Base-by-base conservation (phyloP, 2,888 invertebrate genomes). In the Eucriotettix oculatus region DNA sequence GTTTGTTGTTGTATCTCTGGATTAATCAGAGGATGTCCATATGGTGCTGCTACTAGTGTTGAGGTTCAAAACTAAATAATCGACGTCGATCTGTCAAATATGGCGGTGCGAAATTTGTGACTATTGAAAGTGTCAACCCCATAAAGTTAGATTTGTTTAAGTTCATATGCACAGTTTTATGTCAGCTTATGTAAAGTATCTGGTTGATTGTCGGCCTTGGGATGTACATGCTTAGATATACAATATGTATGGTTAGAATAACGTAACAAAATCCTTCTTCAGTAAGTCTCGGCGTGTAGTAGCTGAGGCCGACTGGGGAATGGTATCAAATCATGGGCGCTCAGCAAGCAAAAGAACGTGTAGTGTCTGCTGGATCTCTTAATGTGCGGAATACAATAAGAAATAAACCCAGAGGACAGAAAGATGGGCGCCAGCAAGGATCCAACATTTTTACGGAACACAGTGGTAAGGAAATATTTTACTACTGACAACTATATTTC, bases 361-460 rank as follows among this genome's bases (percentile, higher is more conserved):
- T 85, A 70, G 80, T 85, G 71, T 81, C 84, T 70, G 79, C 81
- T 73, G 87, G 82, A 70, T 83, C 72, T 65, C 72, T 68, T 58
- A 68, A 69, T 60, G 71, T 73, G 60, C 70, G 73, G 61, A 67
- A 68, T 48, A 66, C 69, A n/a, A 68, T 69, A 59, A 67, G 67
- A 71, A 85, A 80, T 72, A 87, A 88, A 76, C 84, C 85, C 68
- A 79, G 85, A 71, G 79, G 81, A 69, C 80, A 83, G 64, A 89
- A 90, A 78, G 91, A 91, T 80, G 85, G 86, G 73, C 83, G 88
- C 74, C 83, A 84, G 70, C 85, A 87, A 70, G 88, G 90, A 71
- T 86, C 90, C 69, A 93, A 93, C 78, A 90, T 93, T 74, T 94
- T 93, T 77, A 92, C 92, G 52, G 93, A 93, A 78, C 93, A 93